These are phyloP conservation scores for Penaeus monodon DNA, from an alignment of 2,888 invertebrate genomes.

Conservation along the genomic window DNA sequence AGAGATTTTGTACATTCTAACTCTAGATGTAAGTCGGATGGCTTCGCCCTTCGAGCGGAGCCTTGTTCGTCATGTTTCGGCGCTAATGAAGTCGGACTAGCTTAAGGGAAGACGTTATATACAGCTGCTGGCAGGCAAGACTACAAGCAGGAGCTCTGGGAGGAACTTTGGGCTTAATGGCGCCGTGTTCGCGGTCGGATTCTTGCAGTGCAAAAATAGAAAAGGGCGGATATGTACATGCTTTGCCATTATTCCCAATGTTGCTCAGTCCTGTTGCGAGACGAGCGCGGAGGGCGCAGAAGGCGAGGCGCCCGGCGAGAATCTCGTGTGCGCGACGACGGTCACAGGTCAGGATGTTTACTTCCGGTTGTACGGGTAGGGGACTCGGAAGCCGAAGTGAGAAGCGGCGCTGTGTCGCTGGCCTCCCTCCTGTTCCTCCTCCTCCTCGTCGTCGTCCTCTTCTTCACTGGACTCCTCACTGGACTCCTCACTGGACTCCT, in stretches of 20 bases:
- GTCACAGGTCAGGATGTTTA: not conserved
- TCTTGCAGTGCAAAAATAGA: too few species aligned
- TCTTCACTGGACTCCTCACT: slow-evolving; percentile 36
- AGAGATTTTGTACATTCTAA: slow-evolving; percentile 20
- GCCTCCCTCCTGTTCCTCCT: slow-evolving; percentile 33
- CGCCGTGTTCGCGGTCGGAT: too few species aligned
- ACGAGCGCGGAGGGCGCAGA: not conserved
- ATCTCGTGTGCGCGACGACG: not conserved
- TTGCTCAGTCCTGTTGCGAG: not conserved
- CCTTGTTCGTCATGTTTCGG: slow-evolving; percentile 1
- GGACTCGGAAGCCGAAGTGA: slow-evolving; percentile 16
- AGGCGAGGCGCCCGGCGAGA: slow-evolving; percentile 1
- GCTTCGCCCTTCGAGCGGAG: not conserved
- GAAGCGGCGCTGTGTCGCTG: not conserved
- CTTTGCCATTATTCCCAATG: too few species aligned
- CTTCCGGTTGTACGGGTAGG: slow-evolving; percentile 20
- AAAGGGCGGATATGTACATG: too few species aligned
- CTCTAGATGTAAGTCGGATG: not conserved
- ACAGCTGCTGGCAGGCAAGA: slow-evolving; percentile 15
- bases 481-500: slow-evolving; percentile 20
- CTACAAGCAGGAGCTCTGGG: not conserved
- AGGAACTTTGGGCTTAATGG: too few species aligned
- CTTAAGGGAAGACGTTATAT: slow-evolving; percentile 12
- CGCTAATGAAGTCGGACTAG: slow-evolving; percentile 25
- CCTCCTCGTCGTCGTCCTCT: slow-evolving; percentile 36